Evolutionary conservation across 2,113 vertebrate genomes (phyloP).

Genomic region (Sceloporus tristichus): DNA sequence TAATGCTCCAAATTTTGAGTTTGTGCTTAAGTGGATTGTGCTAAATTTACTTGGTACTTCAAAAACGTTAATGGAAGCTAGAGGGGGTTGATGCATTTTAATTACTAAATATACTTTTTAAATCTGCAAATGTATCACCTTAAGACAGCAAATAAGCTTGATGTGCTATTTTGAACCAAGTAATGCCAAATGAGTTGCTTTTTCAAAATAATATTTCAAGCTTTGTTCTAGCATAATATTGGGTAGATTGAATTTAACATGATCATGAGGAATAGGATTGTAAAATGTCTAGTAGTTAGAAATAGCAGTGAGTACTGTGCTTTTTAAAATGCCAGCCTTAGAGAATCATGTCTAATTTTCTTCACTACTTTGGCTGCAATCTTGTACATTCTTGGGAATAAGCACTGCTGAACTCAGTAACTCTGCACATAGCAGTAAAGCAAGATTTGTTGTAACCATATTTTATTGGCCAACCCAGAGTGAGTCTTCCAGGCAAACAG

Average conservation of each 20-base stretch:
- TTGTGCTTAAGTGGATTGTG: too few species aligned
- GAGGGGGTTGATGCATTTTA: too few species aligned
- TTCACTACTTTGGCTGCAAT: background rate
- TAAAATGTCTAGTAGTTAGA: background rate
- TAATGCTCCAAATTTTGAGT: too few species aligned
- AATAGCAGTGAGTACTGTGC: background rate
- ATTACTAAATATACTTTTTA: too few species aligned
- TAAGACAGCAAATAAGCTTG: too few species aligned
- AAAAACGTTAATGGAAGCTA: too few species aligned
- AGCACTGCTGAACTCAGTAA: background rate
- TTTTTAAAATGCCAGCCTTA: background rate
- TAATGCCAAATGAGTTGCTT: too few species aligned
- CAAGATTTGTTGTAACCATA: background rate
- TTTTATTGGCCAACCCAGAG: background rate
- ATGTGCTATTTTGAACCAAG: too few species aligned
- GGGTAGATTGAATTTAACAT: background rate
- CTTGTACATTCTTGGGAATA: background rate
- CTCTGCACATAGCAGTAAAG: background rate
- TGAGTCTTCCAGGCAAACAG: background rate
- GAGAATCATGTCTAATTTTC: background rate
- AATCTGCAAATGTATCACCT: too few species aligned
- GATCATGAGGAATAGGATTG: background rate
- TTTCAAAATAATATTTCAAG: too few species aligned
- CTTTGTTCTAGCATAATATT: background rate
- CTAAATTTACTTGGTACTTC: too few species aligned